These are phyloP conservation scores for Clarias fuscus DNA, from an alignment of 2,797 vertebrate genomes.

Conservation along the genomic window DNA sequence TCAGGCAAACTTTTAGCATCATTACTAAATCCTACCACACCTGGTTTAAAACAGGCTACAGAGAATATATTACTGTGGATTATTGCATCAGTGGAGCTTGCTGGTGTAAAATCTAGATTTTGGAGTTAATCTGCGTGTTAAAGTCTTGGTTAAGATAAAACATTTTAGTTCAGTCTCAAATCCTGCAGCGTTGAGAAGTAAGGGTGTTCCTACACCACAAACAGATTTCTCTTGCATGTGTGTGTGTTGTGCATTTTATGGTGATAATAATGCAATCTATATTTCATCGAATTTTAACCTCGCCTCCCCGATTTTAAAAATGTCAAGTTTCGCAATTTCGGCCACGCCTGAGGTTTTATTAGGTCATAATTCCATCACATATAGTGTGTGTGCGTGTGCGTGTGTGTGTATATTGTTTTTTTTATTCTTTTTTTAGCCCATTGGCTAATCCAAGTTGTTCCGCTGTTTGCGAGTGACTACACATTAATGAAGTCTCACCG, in stretches of 20 bases:
- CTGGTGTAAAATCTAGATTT: background rate
- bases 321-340: background rate
- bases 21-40: background rate
- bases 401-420: no score
- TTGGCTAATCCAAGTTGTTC: background rate
- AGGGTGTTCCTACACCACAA: no score
- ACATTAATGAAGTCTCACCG: conserved; percentile 71
- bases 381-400: no score
- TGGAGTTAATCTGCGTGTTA: background rate
- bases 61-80: no score
- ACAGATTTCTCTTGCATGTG: no score
- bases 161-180: background rate
- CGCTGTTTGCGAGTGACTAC: background rate
- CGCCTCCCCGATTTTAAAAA: background rate
- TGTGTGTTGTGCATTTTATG: background rate
- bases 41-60: background rate
- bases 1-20: background rate
- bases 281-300: background rate
- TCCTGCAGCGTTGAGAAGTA: background rate
- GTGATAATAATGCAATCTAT: background rate
- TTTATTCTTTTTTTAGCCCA: background rate
- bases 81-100: no score
- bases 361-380: background rate
- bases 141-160: background rate
- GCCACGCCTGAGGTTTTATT: background rate